A percentile compares a stretch with the other conserved stretches of the same genome.
Conservation (phyloP, 2,888 invertebrate genomes). For the Trissolcus japonicus region DNA sequence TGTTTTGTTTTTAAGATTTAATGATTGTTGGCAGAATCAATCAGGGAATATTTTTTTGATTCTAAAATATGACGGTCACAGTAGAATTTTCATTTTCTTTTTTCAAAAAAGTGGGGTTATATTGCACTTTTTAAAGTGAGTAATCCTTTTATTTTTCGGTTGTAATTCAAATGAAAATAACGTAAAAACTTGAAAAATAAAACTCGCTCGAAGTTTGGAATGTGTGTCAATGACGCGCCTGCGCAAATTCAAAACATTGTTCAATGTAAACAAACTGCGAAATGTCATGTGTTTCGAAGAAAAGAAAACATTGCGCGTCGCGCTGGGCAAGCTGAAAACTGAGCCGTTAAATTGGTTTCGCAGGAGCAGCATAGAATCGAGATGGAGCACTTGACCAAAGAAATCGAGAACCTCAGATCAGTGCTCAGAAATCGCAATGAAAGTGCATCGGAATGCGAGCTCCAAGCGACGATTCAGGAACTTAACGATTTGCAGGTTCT, state of each 20-base stretch:
- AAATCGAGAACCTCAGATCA: conserved; percentile 86
- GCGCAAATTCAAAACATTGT: background rate
- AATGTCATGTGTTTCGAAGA: too few species aligned
- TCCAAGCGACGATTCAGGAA: conserved; percentile 95
- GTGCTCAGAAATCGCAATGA: conserved; percentile 81
- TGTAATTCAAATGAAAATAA: too few species aligned
- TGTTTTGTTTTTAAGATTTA: too few species aligned
- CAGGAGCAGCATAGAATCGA: conserved; percentile 81
- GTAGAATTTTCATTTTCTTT: background rate
- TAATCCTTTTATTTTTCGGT: too few species aligned
- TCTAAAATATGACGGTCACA: background rate
- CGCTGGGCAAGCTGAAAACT: background rate
- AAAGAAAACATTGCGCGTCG: too few species aligned
- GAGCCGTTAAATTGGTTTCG: conserved; percentile 5
- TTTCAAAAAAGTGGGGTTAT: too few species aligned
- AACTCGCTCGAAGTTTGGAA: background rate
- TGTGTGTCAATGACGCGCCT: background rate
- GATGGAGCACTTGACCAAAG: conserved; percentile 84
- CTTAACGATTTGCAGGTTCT: conserved; percentile 87
- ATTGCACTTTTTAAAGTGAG: too few species aligned
- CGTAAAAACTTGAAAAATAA: too few species aligned
- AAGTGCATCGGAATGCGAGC: conserved; percentile 88
- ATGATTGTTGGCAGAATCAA: too few species aligned
- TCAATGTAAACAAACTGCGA: too few species aligned
- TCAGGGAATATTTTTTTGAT: too few species aligned